Evolutionary conservation across 2,888 invertebrate genomes (phyloP), one percentile per base, ranked within the genome.

Genomic region (Eueremaeus valkanovi): DNA sequence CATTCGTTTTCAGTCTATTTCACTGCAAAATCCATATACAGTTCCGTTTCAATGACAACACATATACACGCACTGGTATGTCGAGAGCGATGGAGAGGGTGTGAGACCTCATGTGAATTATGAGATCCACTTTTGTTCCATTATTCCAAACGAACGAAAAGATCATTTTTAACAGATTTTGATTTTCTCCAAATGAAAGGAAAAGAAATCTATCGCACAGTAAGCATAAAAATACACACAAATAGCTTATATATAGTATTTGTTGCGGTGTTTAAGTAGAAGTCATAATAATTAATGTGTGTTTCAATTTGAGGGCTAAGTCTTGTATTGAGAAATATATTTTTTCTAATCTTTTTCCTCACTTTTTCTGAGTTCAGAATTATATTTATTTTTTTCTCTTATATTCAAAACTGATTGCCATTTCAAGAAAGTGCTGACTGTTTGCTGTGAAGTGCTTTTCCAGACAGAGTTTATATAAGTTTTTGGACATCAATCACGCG

Each of bases 201-300:
- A 55, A 27, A 55, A 27, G 3, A 3, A 55, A 55, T 1, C 21
- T 13, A 21, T 55, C 24, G 55, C 24, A 21, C 6, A 55, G 24
- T 55, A 27, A 55, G 1, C 21, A 13, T 13, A 11, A 27, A 55
- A 55, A 21, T n/a, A n/a, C 21, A 21, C 21, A 55, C 21, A 55
- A 21, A 55, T 24, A 55, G 13, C 9, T 24, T 55, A 55, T 24
- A 31, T 24, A 61, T 61, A 31, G 9, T 1, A 29, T 61, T 61
- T 61, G 16, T 31, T 16, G 21, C 61, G 31, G n/a, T 31, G 29
- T 33, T n/a, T 13, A 27, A 27, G 13, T 24, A 55, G 11, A 36
- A 36, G 36, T 49, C 49, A 24, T 31, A 27, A 68, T 68, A 40
- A 68, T 68, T 40, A 40, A 68, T 68, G 68, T 68, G 24, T 61